phyloP scores from a whole-genome alignment of 2,797 vertebrate genomes.

The Pantherophis vulpinus region DNA sequence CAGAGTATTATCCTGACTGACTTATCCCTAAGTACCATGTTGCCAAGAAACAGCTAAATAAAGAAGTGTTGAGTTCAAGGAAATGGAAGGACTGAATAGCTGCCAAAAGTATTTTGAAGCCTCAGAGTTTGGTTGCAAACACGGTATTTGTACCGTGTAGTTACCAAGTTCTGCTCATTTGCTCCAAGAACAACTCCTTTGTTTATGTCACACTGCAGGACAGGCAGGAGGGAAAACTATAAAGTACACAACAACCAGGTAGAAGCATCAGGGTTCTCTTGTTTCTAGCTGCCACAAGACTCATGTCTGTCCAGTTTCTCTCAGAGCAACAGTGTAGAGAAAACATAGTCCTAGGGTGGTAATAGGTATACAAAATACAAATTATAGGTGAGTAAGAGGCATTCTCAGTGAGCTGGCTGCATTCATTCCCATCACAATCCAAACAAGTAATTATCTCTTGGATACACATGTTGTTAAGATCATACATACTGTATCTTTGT shows the following conservation, averaged over 20 bases:
- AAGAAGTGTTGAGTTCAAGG: not conserved
- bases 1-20: not conserved
- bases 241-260: not conserved
- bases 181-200: not conserved
- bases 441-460: not conserved
- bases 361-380: not conserved
- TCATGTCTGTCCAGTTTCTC: not conserved
- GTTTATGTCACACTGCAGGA: not conserved
- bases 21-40: not conserved
- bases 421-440: not conserved
- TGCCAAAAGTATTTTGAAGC: not conserved
- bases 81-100: not conserved
- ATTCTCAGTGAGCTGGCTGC: not conserved
- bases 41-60: not conserved
- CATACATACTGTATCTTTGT: not conserved
- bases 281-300: not conserved
- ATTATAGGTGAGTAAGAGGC: not conserved
- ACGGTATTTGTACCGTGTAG: not conserved
- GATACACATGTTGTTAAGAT: not conserved
- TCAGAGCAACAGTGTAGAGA: not conserved
- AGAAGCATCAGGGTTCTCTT: not conserved
- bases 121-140: not conserved
- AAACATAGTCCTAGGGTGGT: not conserved
- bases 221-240: not conserved
- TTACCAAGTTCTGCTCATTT: not conserved